Evolutionary conservation across 2,888 invertebrate genomes (phyloP).

Genomic region (Chymomyza procnemis): DNA sequence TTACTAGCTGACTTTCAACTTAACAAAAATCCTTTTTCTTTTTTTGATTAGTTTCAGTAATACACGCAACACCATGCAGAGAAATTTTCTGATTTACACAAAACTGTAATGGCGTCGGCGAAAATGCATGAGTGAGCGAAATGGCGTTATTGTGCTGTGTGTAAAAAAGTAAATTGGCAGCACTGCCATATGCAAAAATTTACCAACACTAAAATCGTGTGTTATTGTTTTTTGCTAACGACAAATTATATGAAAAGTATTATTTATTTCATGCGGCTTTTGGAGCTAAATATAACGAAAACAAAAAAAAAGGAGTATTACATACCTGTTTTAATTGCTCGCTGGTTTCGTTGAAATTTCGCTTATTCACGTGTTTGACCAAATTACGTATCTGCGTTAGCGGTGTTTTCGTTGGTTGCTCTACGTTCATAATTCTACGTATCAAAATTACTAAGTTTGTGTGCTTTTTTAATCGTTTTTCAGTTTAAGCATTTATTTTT

Average conservation of each 20-base stretch:
- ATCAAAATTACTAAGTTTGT: slow-evolving; percentile 49
- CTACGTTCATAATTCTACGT: slow-evolving; percentile 97
- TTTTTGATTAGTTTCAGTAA: slow-evolving; percentile 44
- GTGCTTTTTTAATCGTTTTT: slow-evolving; percentile 37
- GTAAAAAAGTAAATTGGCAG: slow-evolving; percentile 49
- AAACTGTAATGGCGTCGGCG: slow-evolving; percentile 78
- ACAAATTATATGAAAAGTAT: neutral
- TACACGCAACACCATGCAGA: slow-evolving; percentile 60
- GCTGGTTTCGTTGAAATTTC: slow-evolving; percentile 94
- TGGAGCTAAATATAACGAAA: too few species aligned
- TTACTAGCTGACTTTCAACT: slow-evolving; percentile 53
- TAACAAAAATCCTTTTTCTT: slow-evolving; percentile 43
- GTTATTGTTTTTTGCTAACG: slow-evolving; percentile 23
- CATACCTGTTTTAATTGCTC: slow-evolving; percentile 94
- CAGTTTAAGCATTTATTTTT: slow-evolving; percentile 10
- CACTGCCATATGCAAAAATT: slow-evolving; percentile 48
- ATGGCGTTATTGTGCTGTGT: slow-evolving; percentile 46
- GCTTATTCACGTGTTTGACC: slow-evolving; percentile 96
- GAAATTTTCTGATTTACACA: slow-evolving; percentile 71
- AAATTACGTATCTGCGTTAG: slow-evolving; percentile 99
- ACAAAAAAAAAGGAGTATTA: too few species aligned
- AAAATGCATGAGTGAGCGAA: slow-evolving; percentile 74
- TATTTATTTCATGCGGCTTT: too few species aligned
- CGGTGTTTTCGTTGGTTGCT: slow-evolving; percentile 98
- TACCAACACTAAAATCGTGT: slow-evolving; percentile 48